Percentiles rank a stretch among this genome's conserved stretches.
Conservation (phyloP, 2,888 invertebrate genomes). For the Agrilus mali region DNA sequence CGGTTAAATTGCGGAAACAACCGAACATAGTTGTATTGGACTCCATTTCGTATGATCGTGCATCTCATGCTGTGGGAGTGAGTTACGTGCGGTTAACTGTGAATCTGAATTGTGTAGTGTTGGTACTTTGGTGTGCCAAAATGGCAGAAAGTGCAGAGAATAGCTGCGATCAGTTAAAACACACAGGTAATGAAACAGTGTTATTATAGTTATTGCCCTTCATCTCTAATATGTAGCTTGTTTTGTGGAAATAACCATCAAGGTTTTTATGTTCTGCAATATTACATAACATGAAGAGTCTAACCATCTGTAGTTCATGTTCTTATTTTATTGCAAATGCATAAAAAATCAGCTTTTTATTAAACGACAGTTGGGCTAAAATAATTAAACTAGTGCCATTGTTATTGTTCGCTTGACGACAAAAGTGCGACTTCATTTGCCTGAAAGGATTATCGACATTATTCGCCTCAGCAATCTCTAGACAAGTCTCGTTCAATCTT, state of each 20-base stretch:
- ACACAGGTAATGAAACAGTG: constrained; percentile 27
- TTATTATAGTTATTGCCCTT: constrained; percentile 8
- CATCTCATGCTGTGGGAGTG: constrained; percentile 25
- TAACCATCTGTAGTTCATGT: constrained; percentile 31
- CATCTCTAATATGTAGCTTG: neutral
- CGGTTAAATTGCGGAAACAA: no score
- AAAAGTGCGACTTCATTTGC: no score
- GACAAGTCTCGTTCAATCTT: no score
- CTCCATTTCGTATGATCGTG: constrained; percentile 3
- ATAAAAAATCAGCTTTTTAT: constrained; percentile 6
- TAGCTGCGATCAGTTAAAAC: constrained; percentile 30
- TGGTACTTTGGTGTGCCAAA: constrained; percentile 29
- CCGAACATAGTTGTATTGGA: no score
- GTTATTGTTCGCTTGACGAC: neutral
- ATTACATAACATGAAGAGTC: constrained; percentile 32
- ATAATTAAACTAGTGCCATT: constrained; percentile 2
- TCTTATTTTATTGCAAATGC: neutral
- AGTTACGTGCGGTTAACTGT: constrained; percentile 10
- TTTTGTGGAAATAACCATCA: constrained; percentile 4
- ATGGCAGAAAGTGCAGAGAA: constrained; percentile 36
- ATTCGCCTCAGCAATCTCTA: no score
- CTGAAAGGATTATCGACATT: no score
- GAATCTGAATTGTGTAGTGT: constrained; percentile 15
- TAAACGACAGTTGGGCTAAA: neutral
- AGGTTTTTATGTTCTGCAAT: constrained; percentile 10